phyloP scores from a whole-genome alignment of 1,140 invertebrate genomes.

The Hyles euphorbiae region DNA sequence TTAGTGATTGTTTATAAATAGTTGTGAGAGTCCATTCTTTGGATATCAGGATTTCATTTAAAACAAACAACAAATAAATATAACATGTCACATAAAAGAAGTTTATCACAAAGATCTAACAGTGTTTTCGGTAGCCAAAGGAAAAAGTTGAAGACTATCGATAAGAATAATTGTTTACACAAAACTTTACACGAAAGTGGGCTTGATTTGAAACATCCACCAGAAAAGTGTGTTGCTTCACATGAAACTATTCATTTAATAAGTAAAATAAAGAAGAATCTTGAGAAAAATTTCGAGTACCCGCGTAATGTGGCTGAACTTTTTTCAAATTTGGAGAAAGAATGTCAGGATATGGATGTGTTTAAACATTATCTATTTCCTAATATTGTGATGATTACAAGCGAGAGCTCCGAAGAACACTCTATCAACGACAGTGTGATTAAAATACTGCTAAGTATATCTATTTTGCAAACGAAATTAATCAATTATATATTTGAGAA shows the following conservation, averaged over 20 bases:
- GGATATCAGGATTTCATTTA: too few species aligned
- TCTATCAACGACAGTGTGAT: slow-evolving; percentile 49
- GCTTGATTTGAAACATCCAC: slow-evolving; percentile 42
- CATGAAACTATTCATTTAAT: slow-evolving; percentile 50
- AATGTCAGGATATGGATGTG: slow-evolving; percentile 41
- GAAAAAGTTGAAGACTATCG: slow-evolving; percentile 32
- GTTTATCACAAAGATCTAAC: slow-evolving; percentile 18
- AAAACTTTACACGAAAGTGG: slow-evolving; percentile 48
- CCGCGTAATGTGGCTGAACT: slow-evolving; percentile 59
- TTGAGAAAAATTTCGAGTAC: slow-evolving; percentile 62
- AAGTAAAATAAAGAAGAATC: slow-evolving; percentile 54
- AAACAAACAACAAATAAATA: too few species aligned
- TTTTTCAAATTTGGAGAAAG: slow-evolving; percentile 46
- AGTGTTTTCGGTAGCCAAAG: slow-evolving; percentile 14
- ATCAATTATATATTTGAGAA: slow-evolving; percentile 58
- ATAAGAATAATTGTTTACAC: slow-evolving; percentile 34
- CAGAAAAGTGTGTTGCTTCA: slow-evolving; percentile 40
- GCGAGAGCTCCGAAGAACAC: slow-evolving; percentile 38
- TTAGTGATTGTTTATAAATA: too few species aligned
- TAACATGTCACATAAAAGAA: slow-evolving; percentile 22
- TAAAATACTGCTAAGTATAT: slow-evolving; percentile 61
- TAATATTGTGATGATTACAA: slow-evolving; percentile 45
- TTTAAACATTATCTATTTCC: slow-evolving; percentile 63
- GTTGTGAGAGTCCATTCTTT: too few species aligned
- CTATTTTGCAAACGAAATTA: slow-evolving; percentile 59